Percentiles rank a stretch among this genome's conserved stretches.
Conservation (phyloP, 2,888 invertebrate genomes). For the Branchinecta sandiegonensis region DNA sequence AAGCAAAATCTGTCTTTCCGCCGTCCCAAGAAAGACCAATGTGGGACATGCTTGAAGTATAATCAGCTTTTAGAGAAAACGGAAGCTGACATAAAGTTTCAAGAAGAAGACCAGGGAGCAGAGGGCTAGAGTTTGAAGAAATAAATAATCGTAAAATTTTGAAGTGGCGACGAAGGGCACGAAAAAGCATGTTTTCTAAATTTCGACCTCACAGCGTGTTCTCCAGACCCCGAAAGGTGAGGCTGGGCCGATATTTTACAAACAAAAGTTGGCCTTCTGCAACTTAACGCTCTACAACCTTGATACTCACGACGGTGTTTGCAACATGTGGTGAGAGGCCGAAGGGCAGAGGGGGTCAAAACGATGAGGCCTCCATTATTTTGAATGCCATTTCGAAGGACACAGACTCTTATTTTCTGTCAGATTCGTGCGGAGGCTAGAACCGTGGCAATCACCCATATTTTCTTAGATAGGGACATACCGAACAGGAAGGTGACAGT, state of each 20-base stretch:
- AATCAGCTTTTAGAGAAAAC: not conserved
- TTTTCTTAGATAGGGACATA: not conserved
- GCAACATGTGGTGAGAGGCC: constrained; percentile 31
- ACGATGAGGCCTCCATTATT: constrained; percentile 27
- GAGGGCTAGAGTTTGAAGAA: not conserved
- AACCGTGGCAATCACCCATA: not conserved
- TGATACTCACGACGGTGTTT: constrained; percentile 30
- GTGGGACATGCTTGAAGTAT: not conserved
- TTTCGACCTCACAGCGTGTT: constrained; percentile 19
- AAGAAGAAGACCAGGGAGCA: not conserved
- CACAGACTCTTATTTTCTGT: not conserved
- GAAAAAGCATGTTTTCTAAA: not conserved
- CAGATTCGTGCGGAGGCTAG: not conserved
- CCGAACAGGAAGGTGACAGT: not conserved
- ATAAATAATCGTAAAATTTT: not conserved
- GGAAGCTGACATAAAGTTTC: no score
- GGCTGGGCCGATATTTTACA: no score
- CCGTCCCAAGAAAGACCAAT: not conserved
- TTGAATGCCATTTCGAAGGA: no score
- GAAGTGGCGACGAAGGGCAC: constrained; percentile 5
- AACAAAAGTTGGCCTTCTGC: constrained; percentile 30
- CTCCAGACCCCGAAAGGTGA: constrained; percentile 21
- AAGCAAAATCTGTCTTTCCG: not conserved
- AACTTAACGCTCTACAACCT: constrained; percentile 32
- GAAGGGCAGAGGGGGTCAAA: constrained; percentile 31